These are phyloP conservation scores for Pocillopora damicornis DNA, from an alignment of 64 coral and sea anemone species.

Conservation along the genomic window DNA sequence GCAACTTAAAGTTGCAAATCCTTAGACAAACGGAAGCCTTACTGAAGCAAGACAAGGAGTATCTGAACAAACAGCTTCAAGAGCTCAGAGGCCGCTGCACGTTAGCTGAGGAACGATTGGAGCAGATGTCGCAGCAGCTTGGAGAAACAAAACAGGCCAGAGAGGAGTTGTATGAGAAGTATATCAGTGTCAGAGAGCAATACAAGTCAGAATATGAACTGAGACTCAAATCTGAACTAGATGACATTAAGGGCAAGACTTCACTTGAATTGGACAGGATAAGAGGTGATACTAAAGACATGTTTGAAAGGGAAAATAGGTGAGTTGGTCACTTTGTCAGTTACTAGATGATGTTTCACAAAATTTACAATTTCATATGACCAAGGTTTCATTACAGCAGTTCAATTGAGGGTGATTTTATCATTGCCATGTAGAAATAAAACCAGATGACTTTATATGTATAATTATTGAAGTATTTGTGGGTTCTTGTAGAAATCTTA, in stretches of 20 bases:
- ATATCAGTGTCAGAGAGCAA: constrained; percentile 84
- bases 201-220: constrained; percentile 98
- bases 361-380: too few species aligned
- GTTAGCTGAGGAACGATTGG: constrained; percentile 69
- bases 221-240: constrained; percentile 85
- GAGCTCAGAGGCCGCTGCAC: constrained; percentile 72
- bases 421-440: too few species aligned
- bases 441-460: too few species aligned
- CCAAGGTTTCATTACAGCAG: too few species aligned
- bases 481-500: constrained; percentile 56
- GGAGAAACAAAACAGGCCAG: constrained; percentile 72
- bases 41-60: constrained; percentile 97
- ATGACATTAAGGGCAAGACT: constrained; percentile 79
- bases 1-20: constrained; percentile 52
- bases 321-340: not conserved
- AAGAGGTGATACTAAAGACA: constrained; percentile 81
- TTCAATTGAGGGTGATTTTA: too few species aligned
- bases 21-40: constrained; percentile 77
- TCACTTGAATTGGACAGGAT: constrained; percentile 82
- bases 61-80: constrained; percentile 81
- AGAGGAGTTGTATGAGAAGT: constrained; percentile 95
- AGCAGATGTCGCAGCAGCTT: constrained; percentile 58
- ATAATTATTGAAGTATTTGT: not conserved
- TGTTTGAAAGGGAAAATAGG: constrained; percentile 99
- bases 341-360: too few species aligned